phyloP scores from a whole-genome alignment of 2,113 vertebrate species.

The Pyxicephalus adspersus region DNA sequence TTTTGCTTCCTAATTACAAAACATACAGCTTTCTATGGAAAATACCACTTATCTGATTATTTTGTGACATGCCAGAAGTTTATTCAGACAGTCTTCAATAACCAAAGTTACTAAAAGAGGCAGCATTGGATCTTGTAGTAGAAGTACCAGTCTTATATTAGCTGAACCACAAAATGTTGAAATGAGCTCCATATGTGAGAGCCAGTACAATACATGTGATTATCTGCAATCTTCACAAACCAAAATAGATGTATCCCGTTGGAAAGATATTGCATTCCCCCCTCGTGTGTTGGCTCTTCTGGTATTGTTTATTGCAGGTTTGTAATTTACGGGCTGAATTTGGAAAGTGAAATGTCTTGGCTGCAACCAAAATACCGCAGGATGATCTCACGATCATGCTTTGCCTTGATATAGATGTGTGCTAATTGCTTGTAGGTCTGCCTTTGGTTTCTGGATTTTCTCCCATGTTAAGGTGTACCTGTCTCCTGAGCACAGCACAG shows the following conservation, averaged over 20 bases:
- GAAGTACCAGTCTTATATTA: neutral
- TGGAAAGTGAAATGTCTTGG: conserved; percentile 31
- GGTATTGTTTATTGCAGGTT: conserved; percentile 15
- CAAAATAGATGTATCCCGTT: conserved; percentile 6
- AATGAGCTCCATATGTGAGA: conserved; percentile 2
- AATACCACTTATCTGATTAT: too few relatives aligned
- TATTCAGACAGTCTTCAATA: too few relatives aligned
- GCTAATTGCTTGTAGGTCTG: conserved; percentile 32
- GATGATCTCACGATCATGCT: conserved; percentile 34
- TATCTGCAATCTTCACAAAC: conserved; percentile 29
- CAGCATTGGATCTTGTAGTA: neutral
- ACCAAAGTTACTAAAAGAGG: neutral
- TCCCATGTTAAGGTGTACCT: neutral
- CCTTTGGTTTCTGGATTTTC: conserved; percentile 16
- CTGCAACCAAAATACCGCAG: conserved; percentile 32
- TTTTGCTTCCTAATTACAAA: too few relatives aligned
- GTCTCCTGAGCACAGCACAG: neutral
- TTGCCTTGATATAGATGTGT: conserved; percentile 32
- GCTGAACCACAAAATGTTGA: neutral
- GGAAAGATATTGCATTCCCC: neutral
- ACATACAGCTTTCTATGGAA: too few relatives aligned
- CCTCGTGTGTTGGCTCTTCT: conserved; percentile 19
- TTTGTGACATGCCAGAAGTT: too few relatives aligned
- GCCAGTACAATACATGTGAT: conserved; percentile 28
- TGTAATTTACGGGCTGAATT: conserved; percentile 41